phyloP scores from a whole-genome alignment of 2,797 vertebrate species.

The Arremon brunneinucha region DNA sequence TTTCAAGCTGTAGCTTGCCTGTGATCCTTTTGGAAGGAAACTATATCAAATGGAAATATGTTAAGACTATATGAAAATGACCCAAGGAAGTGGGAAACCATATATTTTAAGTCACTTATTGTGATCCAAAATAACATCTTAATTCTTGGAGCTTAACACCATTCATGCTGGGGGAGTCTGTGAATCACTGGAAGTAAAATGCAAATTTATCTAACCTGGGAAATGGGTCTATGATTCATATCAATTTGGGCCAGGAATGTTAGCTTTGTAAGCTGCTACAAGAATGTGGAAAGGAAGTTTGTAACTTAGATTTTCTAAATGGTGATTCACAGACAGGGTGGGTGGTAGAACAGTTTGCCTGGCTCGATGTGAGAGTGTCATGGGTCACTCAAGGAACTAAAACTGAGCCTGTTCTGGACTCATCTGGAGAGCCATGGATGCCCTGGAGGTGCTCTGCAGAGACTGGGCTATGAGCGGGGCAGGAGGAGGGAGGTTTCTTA shows the following conservation, averaged over 20 bases:
- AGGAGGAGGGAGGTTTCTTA: neutral
- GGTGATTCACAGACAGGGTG: neutral
- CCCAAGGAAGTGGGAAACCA: neutral
- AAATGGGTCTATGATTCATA: neutral
- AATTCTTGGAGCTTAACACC: neutral
- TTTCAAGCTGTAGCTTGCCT: slow-evolving; percentile 58
- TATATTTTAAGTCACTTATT: slow-evolving; percentile 18
- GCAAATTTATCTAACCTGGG: neutral
- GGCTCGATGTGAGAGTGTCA: neutral
- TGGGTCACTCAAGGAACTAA: neutral
- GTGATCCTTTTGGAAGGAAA: slow-evolving; percentile 26
- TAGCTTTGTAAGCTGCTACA: neutral
- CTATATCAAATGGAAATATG: slow-evolving; percentile 39
- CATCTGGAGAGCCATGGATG: neutral
- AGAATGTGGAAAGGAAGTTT: neutral
- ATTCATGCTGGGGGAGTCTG: neutral
- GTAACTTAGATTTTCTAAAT: neutral
- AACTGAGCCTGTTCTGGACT: neutral
- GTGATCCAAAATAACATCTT: neutral
- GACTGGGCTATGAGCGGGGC: neutral
- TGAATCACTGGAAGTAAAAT: neutral
- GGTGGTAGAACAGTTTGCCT: neutral
- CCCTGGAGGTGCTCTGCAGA: neutral
- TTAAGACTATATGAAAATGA: neutral
- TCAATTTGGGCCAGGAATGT: neutral